Conservation (phyloP, 1,140 invertebrate species). For the Epicauta chinensis region DNA sequence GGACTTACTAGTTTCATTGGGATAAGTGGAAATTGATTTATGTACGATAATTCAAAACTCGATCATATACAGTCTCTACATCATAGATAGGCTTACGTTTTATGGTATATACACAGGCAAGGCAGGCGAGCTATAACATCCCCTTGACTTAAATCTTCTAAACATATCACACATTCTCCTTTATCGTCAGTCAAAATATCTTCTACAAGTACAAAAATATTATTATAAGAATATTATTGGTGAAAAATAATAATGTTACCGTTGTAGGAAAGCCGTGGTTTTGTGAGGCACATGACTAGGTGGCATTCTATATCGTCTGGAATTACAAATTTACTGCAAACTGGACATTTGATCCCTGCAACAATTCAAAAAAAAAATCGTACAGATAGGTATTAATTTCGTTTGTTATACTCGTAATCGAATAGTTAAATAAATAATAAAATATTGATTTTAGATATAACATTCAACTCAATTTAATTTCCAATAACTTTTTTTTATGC, state of each 20-base stretch:
- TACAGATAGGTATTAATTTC: too few species aligned
- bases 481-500: too few species aligned
- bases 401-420: too few species aligned
- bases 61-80: too few species aligned
- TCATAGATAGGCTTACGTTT: constrained; percentile 75
- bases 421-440: too few species aligned
- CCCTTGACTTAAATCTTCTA: constrained; percentile 91
- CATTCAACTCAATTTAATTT: too few species aligned
- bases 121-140: constrained; percentile 96
- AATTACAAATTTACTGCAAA: constrained; percentile 95
- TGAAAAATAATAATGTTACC: constrained; percentile 52
- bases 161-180: constrained; percentile 97
- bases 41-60: too few species aligned
- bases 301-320: constrained; percentile 98
- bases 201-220: constrained; percentile 62
- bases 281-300: constrained; percentile 97
- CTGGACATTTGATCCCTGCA: constrained; percentile 94
- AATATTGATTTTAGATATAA: too few species aligned
- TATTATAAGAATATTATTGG: background rate
- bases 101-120: constrained; percentile 99
- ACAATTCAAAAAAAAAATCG: constrained; percentile 30
- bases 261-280: constrained; percentile 96
- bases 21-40: too few species aligned
- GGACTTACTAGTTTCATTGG: too few species aligned
- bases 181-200: constrained; percentile 93